Evolutionary conservation across 2,113 vertebrate genomes (phyloP), one percentile per base, ranked within the genome.

Genomic region (Egretta garzetta): DNA sequence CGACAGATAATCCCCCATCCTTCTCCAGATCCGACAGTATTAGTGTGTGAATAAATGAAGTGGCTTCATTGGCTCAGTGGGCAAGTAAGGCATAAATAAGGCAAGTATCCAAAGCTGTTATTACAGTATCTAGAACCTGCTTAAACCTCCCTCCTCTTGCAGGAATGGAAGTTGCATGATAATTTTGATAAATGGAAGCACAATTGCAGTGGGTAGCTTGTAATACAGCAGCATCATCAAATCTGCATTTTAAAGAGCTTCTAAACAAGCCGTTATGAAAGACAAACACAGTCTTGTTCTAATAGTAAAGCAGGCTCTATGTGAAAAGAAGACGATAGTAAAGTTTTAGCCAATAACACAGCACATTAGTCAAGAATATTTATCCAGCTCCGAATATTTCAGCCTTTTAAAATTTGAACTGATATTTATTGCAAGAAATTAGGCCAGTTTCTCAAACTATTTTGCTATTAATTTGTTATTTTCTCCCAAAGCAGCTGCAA

Each of bases 101-200:
- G 18, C 30, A 86, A 76, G 15, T 23, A 60, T 18, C 35, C 32
- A 43, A 55, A 79, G 64, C 45, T 94, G 70, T 90, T 91, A 86
- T 66, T 91, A 55, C 39, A 8, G 0, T 24, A 41, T 32, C 10
- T 39, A 84, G 71, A 53, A 55, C 79, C 88, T 53, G 55, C 66
- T 16, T 21, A 91, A 96, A 96, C 93, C 77, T 88, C 84, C 88
- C 85, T 80, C 24, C 43, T 96, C 80, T 74, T 75, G 50, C 71
- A 95, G 80, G 67, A 83, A 90, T 50, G 28, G 55, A 95, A 93
- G 52, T 59, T 6, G 2, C 28, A 30, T 58, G 87, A 90, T 94
- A 92, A 93, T 93, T 85, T 72, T 93, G 76, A 55, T 82, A 95
- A 97, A 88, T 94, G 72, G 81, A 22, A 73, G 91, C 8, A 8